phyloP scores from a whole-genome alignment of 2,797 vertebrate species.

The Microctenopoma stevenorrisi region DNA sequence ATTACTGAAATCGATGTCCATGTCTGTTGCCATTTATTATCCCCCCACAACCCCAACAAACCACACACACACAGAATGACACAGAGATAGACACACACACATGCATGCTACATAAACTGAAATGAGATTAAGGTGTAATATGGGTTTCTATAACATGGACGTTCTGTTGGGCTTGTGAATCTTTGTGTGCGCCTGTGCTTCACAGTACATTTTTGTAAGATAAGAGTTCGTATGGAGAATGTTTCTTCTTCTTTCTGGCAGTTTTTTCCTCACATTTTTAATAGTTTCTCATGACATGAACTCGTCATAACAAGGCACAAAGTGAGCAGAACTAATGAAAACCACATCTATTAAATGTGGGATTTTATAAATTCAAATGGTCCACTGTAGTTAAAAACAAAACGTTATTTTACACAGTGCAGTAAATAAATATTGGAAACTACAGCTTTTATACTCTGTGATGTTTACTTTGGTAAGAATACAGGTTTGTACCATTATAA shows the following conservation, averaged over 20 bases:
- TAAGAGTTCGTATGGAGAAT: constrained; percentile 8
- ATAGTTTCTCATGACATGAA: constrained; percentile 19
- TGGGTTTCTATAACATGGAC: constrained; percentile 67
- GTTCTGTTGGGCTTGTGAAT: constrained; percentile 72
- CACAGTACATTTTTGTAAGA: constrained; percentile 31
- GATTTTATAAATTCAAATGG: constrained; percentile 9
- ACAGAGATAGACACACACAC: constrained; percentile 35
- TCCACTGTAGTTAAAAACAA: too few relatives aligned
- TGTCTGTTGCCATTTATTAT: constrained; percentile 84
- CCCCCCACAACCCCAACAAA: constrained; percentile 70
- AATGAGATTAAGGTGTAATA: constrained; percentile 67
- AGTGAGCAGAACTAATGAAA: constrained; percentile 32
- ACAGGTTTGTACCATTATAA: too few relatives aligned
- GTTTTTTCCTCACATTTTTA: constrained; percentile 15
- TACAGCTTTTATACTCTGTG: too few relatives aligned
- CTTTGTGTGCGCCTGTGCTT: constrained; percentile 25
- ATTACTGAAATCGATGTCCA: constrained; percentile 83
- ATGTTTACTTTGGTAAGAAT: too few relatives aligned
- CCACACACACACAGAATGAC: constrained; percentile 53
- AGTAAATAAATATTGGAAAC: too few relatives aligned
- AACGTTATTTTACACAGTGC: too few relatives aligned
- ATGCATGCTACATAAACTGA: constrained; percentile 50
- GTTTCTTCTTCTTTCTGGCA: neutral
- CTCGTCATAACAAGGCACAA: constrained; percentile 20
- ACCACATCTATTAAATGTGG: neutral